A percentile compares a stretch with the other conserved stretches of the same genome.
Evolutionary conservation across 1,140 invertebrate genomes (phyloP).

Genomic region (Choristoneura fumiferana): DNA sequence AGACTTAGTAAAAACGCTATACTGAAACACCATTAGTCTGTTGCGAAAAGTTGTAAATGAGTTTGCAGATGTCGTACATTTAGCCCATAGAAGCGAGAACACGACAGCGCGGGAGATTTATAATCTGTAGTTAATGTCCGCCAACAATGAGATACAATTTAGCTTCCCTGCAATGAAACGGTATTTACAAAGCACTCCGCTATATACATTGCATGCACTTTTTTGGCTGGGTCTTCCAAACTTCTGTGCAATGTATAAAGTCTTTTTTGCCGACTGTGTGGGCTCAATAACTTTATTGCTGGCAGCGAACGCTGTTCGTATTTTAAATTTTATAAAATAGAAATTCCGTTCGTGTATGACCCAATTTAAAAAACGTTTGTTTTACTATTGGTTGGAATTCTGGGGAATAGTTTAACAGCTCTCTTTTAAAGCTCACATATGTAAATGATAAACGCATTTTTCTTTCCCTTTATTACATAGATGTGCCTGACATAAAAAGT

Average conservation of each 20-base stretch:
- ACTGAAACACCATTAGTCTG: constrained; percentile 21
- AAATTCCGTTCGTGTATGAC: constrained; percentile 20
- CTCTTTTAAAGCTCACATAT: too few species aligned
- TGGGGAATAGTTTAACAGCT: neutral
- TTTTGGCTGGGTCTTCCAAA: constrained; percentile 49
- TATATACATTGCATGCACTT: constrained; percentile 52
- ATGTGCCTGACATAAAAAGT: too few species aligned
- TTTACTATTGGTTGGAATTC: neutral
- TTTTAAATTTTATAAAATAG: constrained; percentile 49
- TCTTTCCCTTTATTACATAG: too few species aligned
- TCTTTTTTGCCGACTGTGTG: constrained; percentile 39
- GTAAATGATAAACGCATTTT: too few species aligned
- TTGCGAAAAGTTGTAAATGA: constrained; percentile 35
- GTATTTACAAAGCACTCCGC: constrained; percentile 45
- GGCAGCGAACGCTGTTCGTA: constrained; percentile 40
- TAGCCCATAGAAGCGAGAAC: constrained; percentile 21
- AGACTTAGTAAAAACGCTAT: neutral
- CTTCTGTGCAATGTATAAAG: constrained; percentile 37
- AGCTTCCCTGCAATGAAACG: constrained; percentile 43
- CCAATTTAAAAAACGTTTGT: constrained; percentile 14
- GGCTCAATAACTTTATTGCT: constrained; percentile 60
- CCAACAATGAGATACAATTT: constrained; percentile 60
- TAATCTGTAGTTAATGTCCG: constrained; percentile 56
- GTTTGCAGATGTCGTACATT: constrained; percentile 31
- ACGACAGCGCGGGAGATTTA: constrained; percentile 49